A percentile compares a stretch with the other conserved stretches of the same genome.
These are phyloP conservation scores for Hydropsyche betteni DNA, from an alignment of 2,888 invertebrate genomes.

Conservation along the genomic window DNA sequence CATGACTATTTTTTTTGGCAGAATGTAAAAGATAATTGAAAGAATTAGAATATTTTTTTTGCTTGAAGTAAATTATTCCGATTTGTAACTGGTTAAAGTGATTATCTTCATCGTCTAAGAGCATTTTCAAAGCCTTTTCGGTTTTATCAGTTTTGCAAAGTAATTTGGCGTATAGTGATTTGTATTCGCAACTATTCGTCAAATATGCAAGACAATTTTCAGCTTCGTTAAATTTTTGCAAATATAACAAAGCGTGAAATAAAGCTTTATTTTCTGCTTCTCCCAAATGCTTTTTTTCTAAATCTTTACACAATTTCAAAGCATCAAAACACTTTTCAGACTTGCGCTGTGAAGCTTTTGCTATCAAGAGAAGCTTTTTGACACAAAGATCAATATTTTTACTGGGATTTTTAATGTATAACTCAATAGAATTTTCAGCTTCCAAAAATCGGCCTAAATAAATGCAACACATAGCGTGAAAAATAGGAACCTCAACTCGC, in stretches of 20 bases:
- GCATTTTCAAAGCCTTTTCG: slow-evolving; percentile 65
- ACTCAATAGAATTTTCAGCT: slow-evolving; percentile 61
- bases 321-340: slow-evolving; percentile 67
- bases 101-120: slow-evolving; percentile 61
- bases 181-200: slow-evolving; percentile 54
- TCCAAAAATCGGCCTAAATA: slow-evolving; percentile 62
- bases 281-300: slow-evolving; percentile 56
- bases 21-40: slow-evolving; percentile 73
- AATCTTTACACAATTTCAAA: slow-evolving; percentile 57
- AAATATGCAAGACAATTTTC: slow-evolving; percentile 57
- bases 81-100: slow-evolving; percentile 67
- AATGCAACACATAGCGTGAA: slow-evolving; percentile 54
- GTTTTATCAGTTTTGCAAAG: slow-evolving; percentile 64
- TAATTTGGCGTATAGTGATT: slow-evolving; percentile 64
- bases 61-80: slow-evolving; percentile 70
- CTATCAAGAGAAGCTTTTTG: slow-evolving; percentile 53
- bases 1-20: slow-evolving; percentile 77
- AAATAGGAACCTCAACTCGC: not conserved
- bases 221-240: slow-evolving; percentile 58
- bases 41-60: slow-evolving; percentile 69
- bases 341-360: slow-evolving; percentile 59
- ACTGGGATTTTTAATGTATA: slow-evolving; percentile 54
- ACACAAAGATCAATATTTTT: slow-evolving; percentile 49
- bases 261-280: slow-evolving; percentile 54
- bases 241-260: slow-evolving; percentile 57